phyloP scores from a whole-genome alignment of 2,113 vertebrate species.

The Periophthalmus modestus region DNA sequence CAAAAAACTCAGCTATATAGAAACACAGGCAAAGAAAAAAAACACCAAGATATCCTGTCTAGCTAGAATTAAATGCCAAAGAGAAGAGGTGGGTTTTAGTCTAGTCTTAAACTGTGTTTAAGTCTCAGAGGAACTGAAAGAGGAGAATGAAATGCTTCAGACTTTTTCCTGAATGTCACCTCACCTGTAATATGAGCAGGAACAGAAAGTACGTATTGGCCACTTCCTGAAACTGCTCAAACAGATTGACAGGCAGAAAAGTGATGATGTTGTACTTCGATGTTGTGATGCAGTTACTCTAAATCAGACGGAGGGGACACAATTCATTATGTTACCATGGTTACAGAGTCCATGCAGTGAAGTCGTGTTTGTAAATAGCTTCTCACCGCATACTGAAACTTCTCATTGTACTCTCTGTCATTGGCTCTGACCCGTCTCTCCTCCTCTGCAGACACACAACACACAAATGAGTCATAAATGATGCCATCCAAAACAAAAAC shows the following conservation, averaged over 20 bases:
- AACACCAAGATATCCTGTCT: too few relatives aligned
- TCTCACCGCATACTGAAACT: conserved; percentile 93
- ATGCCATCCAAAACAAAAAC: conserved; percentile 6
- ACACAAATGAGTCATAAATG: conserved; percentile 17
- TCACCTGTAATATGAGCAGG: conserved; percentile 94
- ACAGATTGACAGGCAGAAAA: conserved; percentile 95
- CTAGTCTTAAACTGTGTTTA: too few relatives aligned
- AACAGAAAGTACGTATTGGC: conserved; percentile 98
- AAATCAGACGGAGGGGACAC: not conserved
- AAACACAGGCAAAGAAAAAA: too few relatives aligned
- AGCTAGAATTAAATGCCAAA: too few relatives aligned
- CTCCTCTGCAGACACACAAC: conserved; percentile 81
- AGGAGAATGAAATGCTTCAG: not conserved
- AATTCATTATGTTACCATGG: not conserved
- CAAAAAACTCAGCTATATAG: too few relatives aligned
- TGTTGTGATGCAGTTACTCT: conserved; percentile 97
- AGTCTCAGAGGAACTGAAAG: too few relatives aligned
- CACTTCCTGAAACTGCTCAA: conserved; percentile 98
- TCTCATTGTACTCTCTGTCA: conserved; percentile 91
- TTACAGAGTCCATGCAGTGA: not conserved
- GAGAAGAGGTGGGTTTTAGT: too few relatives aligned
- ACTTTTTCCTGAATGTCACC: conserved; percentile 7
- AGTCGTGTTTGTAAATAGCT: not conserved
- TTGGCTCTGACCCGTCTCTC: conserved; percentile 89
- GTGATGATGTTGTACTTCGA: conserved; percentile 95